phyloP scores from a whole-genome alignment of 2,888 invertebrate genomes.

The Mythimna loreyi region DNA sequence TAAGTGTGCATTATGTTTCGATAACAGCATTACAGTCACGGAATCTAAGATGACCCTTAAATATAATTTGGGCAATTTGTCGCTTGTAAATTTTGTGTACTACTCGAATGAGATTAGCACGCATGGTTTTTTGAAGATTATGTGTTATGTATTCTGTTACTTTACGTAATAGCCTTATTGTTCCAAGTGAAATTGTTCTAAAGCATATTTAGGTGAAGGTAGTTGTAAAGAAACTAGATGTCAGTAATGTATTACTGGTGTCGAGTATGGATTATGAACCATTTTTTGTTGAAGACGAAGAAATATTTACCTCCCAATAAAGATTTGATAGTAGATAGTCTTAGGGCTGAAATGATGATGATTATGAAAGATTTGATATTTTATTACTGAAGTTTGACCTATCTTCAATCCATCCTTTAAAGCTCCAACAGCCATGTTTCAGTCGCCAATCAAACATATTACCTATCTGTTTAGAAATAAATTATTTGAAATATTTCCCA shows the following conservation, averaged over 20 bases:
- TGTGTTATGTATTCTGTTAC: slow-evolving; percentile 34
- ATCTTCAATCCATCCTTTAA: neutral
- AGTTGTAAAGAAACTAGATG: slow-evolving; percentile 6
- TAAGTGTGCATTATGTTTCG: slow-evolving; percentile 17
- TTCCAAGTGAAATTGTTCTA: slow-evolving; percentile 40
- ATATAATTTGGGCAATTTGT: slow-evolving; percentile 51
- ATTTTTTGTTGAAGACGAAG: neutral
- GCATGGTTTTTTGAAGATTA: slow-evolving; percentile 40
- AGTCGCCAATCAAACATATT: neutral
- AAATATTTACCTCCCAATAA: neutral
- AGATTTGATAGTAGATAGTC: neutral
- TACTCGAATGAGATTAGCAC: slow-evolving; percentile 32
- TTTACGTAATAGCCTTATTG: slow-evolving; percentile 44
- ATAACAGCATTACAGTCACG: slow-evolving; percentile 37
- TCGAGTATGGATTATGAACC: slow-evolving; percentile 5
- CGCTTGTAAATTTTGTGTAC: slow-evolving; percentile 47
- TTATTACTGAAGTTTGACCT: neutral
- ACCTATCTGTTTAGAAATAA: neutral
- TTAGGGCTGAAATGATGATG: no score
- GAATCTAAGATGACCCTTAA: slow-evolving; percentile 39
- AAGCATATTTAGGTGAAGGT: slow-evolving; percentile 27
- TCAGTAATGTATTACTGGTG: slow-evolving; percentile 4
- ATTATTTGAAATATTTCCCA: neutral
- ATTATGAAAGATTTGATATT: neutral
- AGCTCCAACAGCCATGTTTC: neutral